Conservation (phyloP, 2,113 vertebrate species). For the Emydocephalus ijimae region DNA sequence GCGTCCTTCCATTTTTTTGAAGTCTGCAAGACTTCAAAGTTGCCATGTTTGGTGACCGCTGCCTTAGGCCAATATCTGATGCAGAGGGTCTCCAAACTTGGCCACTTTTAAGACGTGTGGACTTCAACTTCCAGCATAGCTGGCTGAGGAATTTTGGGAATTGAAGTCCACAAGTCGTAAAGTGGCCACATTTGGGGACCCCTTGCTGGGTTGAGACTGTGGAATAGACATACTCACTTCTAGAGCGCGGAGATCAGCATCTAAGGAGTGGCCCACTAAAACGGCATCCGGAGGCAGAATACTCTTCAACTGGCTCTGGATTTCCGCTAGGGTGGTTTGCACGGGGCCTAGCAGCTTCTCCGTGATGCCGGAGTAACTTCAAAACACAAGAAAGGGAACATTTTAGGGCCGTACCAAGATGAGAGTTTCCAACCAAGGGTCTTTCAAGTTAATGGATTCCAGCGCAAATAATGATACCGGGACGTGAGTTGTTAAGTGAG, state of each 20-base stretch:
- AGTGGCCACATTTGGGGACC: too few relatives aligned
- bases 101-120: too few relatives aligned
- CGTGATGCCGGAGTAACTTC: constrained; percentile 88
- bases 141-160: too few relatives aligned
- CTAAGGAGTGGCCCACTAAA: constrained; percentile 86
- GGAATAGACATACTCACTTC: constrained; percentile 69
- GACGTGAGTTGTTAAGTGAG: not conserved
- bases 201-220: not conserved
- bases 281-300: constrained; percentile 82
- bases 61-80: not conserved
- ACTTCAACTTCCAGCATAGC: too few relatives aligned
- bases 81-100: too few relatives aligned
- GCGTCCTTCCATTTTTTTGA: not conserved
- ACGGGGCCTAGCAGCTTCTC: constrained; percentile 74
- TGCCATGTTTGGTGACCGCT: not conserved
- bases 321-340: constrained; percentile 75
- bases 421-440: too few relatives aligned
- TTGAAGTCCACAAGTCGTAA: too few relatives aligned
- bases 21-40: not conserved
- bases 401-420: accelerated
- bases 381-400: not conserved
- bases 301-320: constrained; percentile 72
- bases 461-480: not conserved
- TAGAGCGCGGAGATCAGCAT: constrained; percentile 79
- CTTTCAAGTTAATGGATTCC: not conserved